Evolutionary conservation across 2,113 vertebrate species (phyloP), one percentile per base, ranked within the genome.

Genomic region (Ochotona princeps): DNA sequence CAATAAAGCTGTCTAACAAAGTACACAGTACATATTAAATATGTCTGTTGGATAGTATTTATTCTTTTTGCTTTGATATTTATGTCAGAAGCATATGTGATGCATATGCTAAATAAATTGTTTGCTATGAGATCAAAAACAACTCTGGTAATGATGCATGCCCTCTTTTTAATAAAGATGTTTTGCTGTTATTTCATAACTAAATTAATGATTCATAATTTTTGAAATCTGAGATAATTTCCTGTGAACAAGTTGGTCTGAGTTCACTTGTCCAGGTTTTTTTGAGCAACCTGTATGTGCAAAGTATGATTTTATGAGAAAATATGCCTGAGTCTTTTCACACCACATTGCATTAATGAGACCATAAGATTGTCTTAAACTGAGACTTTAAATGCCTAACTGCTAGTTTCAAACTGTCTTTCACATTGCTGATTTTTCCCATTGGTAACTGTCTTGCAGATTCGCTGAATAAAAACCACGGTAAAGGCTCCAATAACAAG

Each of bases 351-450:
- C 65, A 83, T 89, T 94, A 94, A 96, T 30, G 79, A 89, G 60
- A 92, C 30, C 21, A 26, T 84, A 90, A 84, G 28, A 35, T 60
- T 79, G 67, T 95, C 87, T 75, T 57, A 15, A 94, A 93, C 81
- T 84, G 86, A 69, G 44, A 91, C 95, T 96, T 94, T 72, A 87
- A 96, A 94, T 67, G 95, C 76, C 51, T 93, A 49, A 26, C n/a
- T 83, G 61, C 1, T 97, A 83, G 95, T 97, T 88, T 96, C 10
- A 69, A 92, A 93, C 25, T 95, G 35, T 0, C 91, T 95, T 93
- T 93, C 15, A 60, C 12, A 47, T 72, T 38, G 11, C 14, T 25
- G 4, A 0, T n/a, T 76, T 74, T 84, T 65, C 57, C 92, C 83
- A 90, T 75, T 82, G 92, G 38, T 54, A 57, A 35, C 63, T 85